These are phyloP conservation scores for Macaca fascicularis DNA, from an alignment of 2,113 vertebrate species.

Conservation along the genomic window T2T-MFA8v1.1 NC_088386.1:10934001-10934500, in stretches of 20 bases:
- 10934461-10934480: slow-evolving; percentile 96
- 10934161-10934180: slow-evolving; percentile 69
- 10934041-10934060: neutral
- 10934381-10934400: slow-evolving; percentile 95
- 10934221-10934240: slow-evolving; percentile 90
- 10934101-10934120: neutral
- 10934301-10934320: slow-evolving; percentile 99
- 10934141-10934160: neutral
- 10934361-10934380: slow-evolving; percentile 88
- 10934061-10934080: neutral
- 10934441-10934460: slow-evolving; percentile 95
- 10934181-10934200: slow-evolving; percentile 83
- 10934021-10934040: neutral
- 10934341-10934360: slow-evolving; percentile 90
- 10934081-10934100: neutral
- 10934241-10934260: slow-evolving; percentile 83
- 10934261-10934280: slow-evolving; percentile 88
- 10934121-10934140: neutral
- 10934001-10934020: neutral
- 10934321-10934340: slow-evolving; percentile 94
- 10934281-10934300: slow-evolving; percentile 97
- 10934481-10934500: slow-evolving; percentile 94
- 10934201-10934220: slow-evolving; percentile 88
- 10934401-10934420: slow-evolving; percentile 99
- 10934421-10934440: slow-evolving; percentile 96